A percentile compares a stretch with the other conserved stretches of the same genome.
Conservation (phyloP, 2,113 vertebrate genomes). For the Morone chrysops region DNA sequence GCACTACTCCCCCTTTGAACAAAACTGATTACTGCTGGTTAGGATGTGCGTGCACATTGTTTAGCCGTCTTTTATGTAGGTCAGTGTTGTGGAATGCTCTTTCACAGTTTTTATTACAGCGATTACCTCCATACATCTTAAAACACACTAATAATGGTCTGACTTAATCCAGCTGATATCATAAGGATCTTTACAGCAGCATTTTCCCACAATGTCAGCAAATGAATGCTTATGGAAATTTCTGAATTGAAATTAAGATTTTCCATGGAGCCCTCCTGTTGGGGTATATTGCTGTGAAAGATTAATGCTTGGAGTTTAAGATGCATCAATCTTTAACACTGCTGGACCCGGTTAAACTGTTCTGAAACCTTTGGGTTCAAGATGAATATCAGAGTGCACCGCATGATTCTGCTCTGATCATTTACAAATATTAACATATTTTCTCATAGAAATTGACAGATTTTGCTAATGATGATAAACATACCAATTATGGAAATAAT, state of each 20-base stretch:
- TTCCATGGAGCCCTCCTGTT: constrained; percentile 46
- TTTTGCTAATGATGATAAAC: constrained; percentile 12
- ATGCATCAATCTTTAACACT: constrained; percentile 74
- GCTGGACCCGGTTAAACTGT: constrained; percentile 62
- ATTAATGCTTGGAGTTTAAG: constrained; percentile 75
- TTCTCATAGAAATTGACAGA: not conserved
- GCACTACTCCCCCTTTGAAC: constrained; percentile 37
- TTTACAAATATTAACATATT: constrained; percentile 6
- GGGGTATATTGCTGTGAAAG: constrained; percentile 64
- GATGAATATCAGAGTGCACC: constrained; percentile 60
- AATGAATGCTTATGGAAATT: constrained; percentile 48
- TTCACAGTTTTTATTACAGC: constrained; percentile 31
- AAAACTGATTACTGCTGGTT: constrained; percentile 54
- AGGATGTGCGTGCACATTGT: constrained; percentile 22
- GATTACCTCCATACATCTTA: constrained; percentile 32
- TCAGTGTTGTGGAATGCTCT: constrained; percentile 24
- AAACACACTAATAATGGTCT: constrained; percentile 29
- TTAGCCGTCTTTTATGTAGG: constrained; percentile 42
- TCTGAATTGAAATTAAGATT: constrained; percentile 51
- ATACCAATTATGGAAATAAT: constrained; percentile 12
- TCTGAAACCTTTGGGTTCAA: constrained; percentile 37
- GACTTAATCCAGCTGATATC: constrained; percentile 32
- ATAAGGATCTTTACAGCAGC: constrained; percentile 13
- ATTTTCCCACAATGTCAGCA: constrained; percentile 40
- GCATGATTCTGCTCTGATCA: not conserved